These are phyloP conservation scores for Chiroxiphia lanceolata DNA, from an alignment of 2,797 vertebrate species.

Conservation along the genomic window DNA sequence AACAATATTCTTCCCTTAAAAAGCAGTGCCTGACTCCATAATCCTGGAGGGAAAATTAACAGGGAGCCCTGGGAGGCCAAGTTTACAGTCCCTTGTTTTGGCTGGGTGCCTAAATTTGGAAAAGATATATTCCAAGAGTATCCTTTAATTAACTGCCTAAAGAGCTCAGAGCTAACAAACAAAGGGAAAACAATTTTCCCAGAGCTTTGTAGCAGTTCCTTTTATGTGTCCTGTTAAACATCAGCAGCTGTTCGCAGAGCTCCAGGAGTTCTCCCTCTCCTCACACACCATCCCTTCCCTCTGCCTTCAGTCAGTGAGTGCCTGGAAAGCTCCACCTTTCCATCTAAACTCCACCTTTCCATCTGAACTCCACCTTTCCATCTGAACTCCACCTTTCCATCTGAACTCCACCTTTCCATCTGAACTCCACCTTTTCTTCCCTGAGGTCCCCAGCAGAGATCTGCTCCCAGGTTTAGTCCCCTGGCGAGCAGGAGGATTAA, in stretches of 20 bases:
- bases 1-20: not conserved
- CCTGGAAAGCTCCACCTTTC: not conserved
- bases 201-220: not conserved
- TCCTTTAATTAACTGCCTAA: conserved; percentile 26
- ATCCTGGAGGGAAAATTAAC: not conserved
- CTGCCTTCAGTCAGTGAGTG: not conserved
- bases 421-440: not conserved
- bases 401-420: not conserved
- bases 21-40: not conserved
- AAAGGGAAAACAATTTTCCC: not conserved
- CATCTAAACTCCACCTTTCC: not conserved
- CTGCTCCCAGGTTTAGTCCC: not conserved
- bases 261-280: not conserved
- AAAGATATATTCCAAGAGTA: not conserved
- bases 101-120: not conserved
- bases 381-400: not conserved
- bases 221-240: not conserved
- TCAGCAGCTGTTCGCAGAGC: not conserved
- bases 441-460: not conserved
- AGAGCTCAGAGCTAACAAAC: conserved; percentile 7
- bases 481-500: not conserved
- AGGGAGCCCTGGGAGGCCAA: not conserved
- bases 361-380: too few relatives aligned
- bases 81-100: not conserved
- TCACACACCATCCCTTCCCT: rapidly evolving